Base-by-base conservation (phyloP, 2,113 vertebrate genomes). In the Coracopsis vasa region DNA sequence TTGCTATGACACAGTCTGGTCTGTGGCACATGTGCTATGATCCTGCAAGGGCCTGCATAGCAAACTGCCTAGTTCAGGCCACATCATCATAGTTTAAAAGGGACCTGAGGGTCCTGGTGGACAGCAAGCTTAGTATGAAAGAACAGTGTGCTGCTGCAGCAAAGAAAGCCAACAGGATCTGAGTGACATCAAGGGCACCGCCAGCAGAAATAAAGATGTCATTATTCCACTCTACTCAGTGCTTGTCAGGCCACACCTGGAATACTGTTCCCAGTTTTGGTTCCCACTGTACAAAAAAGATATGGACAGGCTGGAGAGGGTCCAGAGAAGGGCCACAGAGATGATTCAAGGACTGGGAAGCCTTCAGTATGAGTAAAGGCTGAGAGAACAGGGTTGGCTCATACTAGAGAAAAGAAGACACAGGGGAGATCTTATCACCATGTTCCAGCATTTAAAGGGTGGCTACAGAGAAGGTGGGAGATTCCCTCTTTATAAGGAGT, bases 1-100 rank as follows among this genome's bases (percentile, higher is more conserved):
- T 65, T 78, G 37, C 15, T 66, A 2, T 65, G 41, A 29, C 25
- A 9, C 37, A 44, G 35, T 8, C 42, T 24, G 35, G 16, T 50
- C 29, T 44, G 29, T 75, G 54, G 20, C 50, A 29, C 0, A 0
- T 8, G 13, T 8, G 0, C 20, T 47, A 53, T 77, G 70, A 54
- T 81, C 47, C n/a, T 88, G 48, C 41, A 65, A 47, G 78, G 25
- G 10, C 35, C 71, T 48, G 37, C 16, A 4, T 7, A 29, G 17
- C 15, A 62, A 60, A 33, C 8, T 9, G 28, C 45, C 65, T 35
- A 5, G 37, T 78, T 85, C 13, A 15, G 44, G 11, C 27, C 27
- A 4, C 25, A n/a, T 4, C 0, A 0, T 42, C 35, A 6, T 39
- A 65, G 29, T 24, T 35, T 58, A 24, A 58, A 58, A 58, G 13